These are phyloP conservation scores for Cantharis rufa DNA, from an alignment of 2,888 invertebrate genomes.

Conservation along the genomic window DNA sequence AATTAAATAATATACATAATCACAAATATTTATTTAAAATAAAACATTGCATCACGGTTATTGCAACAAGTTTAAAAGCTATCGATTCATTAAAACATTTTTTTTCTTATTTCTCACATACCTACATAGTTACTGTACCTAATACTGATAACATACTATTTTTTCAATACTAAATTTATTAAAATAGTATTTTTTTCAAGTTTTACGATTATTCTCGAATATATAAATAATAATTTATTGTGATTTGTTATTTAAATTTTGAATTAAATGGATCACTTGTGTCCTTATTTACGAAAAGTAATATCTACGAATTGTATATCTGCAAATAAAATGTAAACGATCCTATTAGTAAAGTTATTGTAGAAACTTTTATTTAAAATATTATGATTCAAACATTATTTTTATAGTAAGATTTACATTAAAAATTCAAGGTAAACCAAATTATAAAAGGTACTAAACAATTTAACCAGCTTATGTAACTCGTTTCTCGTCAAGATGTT, in stretches of 20 bases:
- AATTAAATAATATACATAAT: not conserved
- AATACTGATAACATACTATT: too few species aligned
- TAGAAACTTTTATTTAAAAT: not conserved
- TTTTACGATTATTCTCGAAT: too few species aligned
- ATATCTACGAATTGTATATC: not conserved
- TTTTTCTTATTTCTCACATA: too few species aligned
- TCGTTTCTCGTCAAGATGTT: not conserved
- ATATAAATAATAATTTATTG: too few species aligned
- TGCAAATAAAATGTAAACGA: not conserved
- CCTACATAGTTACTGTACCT: too few species aligned
- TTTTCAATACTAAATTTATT: too few species aligned
- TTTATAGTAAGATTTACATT: not conserved
- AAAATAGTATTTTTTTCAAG: too few species aligned
- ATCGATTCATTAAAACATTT: not conserved
- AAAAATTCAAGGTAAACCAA: not conserved
- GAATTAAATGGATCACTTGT: not conserved
- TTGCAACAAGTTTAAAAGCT: not conserved
- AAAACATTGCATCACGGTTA: not conserved
- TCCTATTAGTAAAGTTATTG: not conserved
- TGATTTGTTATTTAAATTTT: too few species aligned
- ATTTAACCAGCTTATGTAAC: not conserved
- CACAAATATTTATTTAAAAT: not conserved
- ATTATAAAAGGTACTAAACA: not conserved
- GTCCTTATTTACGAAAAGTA: not conserved
- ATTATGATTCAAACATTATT: not conserved